Base-by-base conservation (phyloP, 2,888 invertebrate genomes). In the Acronicta aceris region DNA sequence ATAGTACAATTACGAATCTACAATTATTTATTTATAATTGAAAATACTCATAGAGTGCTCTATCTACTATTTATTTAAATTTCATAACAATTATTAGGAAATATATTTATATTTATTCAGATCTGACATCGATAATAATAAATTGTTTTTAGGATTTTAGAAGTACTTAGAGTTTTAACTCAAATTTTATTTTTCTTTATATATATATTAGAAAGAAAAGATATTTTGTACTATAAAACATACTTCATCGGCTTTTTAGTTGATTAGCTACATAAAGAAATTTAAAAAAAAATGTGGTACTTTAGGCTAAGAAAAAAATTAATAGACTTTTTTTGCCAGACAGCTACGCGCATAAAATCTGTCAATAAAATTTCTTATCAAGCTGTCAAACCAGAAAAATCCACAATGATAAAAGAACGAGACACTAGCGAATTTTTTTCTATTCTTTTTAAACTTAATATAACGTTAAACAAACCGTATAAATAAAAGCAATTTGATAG, bases 31-130 rank as follows among this genome's bases (percentile, higher is more conserved):
- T 60, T 68, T 76, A 73, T 80, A 75, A 71, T 71, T 77, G 71
- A 78, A 78, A 76, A 74, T 72, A 76, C 65, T 66, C 61, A 53
- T 66, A 57, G 36, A 48, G 70, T 71, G 72, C 78, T 82, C 78
- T 82, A 83, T 75, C 78, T 81, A 81, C 60, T 67, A 65, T 79
- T 64, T 50, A 64, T 69, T 74, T 64, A 59, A 71, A 51, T 52
- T 64, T 76, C 62, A 71, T 67, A 79, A 79, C 76, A 76, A 78
- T 68, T 30, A 30, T 30, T 61, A 71, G 51, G 54, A 56, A 56
- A 47, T 64, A 46, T 49, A 43, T 64, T 42, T 12, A 38, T n/a
- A 38, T 36, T 36, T 40, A 52, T 45, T 41, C 47, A 21, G 56
- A 55, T 63, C 47, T 61, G 27, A 68, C 42, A 64, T 57, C 10